Evolutionary conservation across 2,888 invertebrate species (phyloP), one percentile per base, ranked within the genome.

Genomic region (Agrochola litura): DNA sequence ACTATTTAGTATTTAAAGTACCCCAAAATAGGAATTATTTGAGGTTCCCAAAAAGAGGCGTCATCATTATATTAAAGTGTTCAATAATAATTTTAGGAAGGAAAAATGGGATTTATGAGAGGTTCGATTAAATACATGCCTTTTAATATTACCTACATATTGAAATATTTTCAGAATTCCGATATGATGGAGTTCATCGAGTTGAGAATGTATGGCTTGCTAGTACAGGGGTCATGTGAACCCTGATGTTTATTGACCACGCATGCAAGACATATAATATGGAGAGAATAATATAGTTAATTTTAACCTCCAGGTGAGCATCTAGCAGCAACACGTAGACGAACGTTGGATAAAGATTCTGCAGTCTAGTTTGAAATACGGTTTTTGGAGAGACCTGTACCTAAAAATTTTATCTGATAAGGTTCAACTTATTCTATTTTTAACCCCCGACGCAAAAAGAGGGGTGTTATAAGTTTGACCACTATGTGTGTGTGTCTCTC

Each of bases 381-480:
- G 14, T 16, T n/a, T 16, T 30, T 54, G 8, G 0, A 22, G 12
- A 25, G 1, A 72, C 22, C 0, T 41, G 30, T 41, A n/a, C 4
- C 19, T n/a, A 30, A 65, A 49, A 68, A 52, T 41, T 10, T 52
- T 43, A 76, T 43, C 16, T 6, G 16, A 49, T n/a, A 30, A 46
- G 8, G 6, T 73, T 81, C 0, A 8, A 25, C 8, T 3, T 41
- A 41, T 56, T 77, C 8, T 43, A 37, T 75, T 81, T 49, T 52
- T 64, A 37, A 37, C 37, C 37, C 37, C 37, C 37, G 37, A 37
- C 37, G 5, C 5, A 37, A 37, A 37, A 37, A 37, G 30, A 37
- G 37, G 37, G 37, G 37, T 37, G 37, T 37, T 37, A 37, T 37
- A 3, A 37, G 37, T 37, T 37, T 37, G 37, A 37, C 37, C 37